These are phyloP conservation scores for Molossus alvarezi DNA, from an alignment of 2,797 vertebrate genomes.

Conservation along the genomic window DNA sequence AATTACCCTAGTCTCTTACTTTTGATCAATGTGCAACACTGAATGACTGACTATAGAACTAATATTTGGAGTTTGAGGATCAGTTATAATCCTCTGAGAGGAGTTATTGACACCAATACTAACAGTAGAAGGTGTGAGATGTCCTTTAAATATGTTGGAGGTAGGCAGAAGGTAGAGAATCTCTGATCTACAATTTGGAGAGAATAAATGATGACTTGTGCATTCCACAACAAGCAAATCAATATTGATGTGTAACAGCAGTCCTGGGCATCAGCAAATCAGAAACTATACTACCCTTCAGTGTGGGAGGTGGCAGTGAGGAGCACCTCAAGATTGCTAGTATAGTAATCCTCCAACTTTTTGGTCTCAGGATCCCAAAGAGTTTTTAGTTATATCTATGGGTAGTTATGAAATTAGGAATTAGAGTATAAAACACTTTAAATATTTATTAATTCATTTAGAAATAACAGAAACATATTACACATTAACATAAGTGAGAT, in stretches of 20 bases:
- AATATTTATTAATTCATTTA: constrained; percentile 19
- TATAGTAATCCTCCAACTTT: neutral
- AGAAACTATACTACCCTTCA: neutral
- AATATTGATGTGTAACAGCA: neutral
- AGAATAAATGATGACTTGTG: constrained; percentile 1
- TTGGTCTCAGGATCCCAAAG: neutral
- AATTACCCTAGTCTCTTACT: neutral
- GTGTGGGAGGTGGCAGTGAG: neutral
- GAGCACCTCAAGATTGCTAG: neutral
- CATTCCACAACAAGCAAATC: neutral
- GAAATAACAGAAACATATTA: neutral
- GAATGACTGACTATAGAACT: neutral
- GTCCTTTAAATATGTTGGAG: neutral
- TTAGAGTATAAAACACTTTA: constrained; percentile 20
- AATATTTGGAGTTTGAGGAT: neutral
- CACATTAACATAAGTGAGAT: neutral
- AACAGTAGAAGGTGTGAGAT: neutral
- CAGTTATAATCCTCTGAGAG: neutral
- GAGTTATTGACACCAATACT: neutral
- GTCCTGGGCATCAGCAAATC: neutral
- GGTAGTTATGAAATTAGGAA: neutral
- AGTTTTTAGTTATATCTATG: neutral
- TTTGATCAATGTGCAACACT: neutral
- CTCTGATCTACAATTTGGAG: neutral
- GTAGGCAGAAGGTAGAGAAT: neutral